Conservation (phyloP, 2,797 vertebrate genomes). For the Acrossocheilus wenchowensis region DNA sequence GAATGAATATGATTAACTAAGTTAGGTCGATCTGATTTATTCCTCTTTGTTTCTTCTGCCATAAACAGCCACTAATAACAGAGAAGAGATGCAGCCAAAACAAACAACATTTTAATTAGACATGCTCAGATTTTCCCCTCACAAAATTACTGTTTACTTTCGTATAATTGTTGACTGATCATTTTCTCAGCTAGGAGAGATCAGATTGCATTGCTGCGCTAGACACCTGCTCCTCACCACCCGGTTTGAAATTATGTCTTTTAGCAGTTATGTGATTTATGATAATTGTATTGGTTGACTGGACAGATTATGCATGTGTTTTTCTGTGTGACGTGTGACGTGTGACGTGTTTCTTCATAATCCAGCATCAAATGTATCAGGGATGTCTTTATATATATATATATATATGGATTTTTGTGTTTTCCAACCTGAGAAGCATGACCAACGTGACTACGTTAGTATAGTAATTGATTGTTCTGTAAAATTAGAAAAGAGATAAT, state of each 20-base stretch:
- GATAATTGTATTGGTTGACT: not conserved
- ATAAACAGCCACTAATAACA: slow-evolving; percentile 8
- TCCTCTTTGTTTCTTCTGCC: slow-evolving; percentile 11
- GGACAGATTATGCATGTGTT: slow-evolving; percentile 7
- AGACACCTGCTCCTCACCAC: slow-evolving; percentile 3
- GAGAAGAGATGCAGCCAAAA: slow-evolving; percentile 26
- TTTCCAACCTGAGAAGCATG: too few species aligned
- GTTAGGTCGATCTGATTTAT: not conserved
- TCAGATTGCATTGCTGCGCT: not conserved
- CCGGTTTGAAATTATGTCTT: not conserved
- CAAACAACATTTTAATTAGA: slow-evolving; percentile 34
- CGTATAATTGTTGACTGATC: slow-evolving; percentile 2
- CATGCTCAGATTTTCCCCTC: slow-evolving; percentile 7
- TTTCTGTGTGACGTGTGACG: not conserved
- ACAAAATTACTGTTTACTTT: slow-evolving; percentile 26
- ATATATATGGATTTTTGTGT: not conserved
- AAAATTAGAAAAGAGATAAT: not conserved
- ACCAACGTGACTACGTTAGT: too few species aligned
- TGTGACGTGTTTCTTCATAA: not conserved
- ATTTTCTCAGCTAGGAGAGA: not conserved
- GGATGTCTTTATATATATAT: too few species aligned
- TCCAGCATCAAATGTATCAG: not conserved
- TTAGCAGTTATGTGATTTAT: not conserved
- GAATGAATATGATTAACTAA: not conserved
- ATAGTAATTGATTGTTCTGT: not conserved